These are phyloP conservation scores for Coilia nasus DNA, from an alignment of 2,797 vertebrate genomes.

Conservation along the genomic window DNA sequence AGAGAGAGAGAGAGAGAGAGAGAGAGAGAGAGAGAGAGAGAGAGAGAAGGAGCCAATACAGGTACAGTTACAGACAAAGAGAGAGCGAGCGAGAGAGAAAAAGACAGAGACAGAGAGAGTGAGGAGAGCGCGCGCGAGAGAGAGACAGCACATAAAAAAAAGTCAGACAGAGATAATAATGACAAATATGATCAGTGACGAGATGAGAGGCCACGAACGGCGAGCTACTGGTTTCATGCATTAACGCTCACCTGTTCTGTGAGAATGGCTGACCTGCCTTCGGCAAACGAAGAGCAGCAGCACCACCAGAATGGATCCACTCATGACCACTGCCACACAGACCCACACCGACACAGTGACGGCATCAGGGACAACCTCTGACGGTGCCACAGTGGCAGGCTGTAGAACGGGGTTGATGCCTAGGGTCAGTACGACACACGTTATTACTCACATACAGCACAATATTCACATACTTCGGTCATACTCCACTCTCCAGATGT, in stretches of 20 bases:
- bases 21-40: not conserved
- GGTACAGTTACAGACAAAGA: not conserved
- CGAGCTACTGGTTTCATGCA: no score
- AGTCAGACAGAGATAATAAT: no score
- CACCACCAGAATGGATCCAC: conserved; percentile 64
- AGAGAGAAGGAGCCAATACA: no score
- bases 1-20: not conserved
- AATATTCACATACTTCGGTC: not conserved
- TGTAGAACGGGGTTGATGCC: not conserved
- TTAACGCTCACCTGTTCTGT: conserved; percentile 55
- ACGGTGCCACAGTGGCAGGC: conserved; percentile 5
- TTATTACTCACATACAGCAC: no score
- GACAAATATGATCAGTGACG: no score
- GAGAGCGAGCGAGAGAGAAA: not conserved
- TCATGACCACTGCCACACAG: conserved; percentile 54
- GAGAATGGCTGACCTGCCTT: conserved; percentile 45
- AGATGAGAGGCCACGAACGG: not conserved
- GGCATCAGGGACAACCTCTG: not conserved
- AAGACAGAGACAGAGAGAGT: not conserved
- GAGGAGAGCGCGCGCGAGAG: not conserved
- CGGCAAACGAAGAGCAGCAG: conserved; percentile 69
- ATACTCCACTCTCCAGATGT: not conserved
- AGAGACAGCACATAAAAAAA: not conserved
- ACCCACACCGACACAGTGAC: conserved; percentile 62
- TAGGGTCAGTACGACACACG: not conserved